A percentile compares a stretch with the other conserved stretches of the same genome.
Evolutionary conservation across 2,888 invertebrate species (phyloP).

Genomic region (Lasius platythorax): DNA sequence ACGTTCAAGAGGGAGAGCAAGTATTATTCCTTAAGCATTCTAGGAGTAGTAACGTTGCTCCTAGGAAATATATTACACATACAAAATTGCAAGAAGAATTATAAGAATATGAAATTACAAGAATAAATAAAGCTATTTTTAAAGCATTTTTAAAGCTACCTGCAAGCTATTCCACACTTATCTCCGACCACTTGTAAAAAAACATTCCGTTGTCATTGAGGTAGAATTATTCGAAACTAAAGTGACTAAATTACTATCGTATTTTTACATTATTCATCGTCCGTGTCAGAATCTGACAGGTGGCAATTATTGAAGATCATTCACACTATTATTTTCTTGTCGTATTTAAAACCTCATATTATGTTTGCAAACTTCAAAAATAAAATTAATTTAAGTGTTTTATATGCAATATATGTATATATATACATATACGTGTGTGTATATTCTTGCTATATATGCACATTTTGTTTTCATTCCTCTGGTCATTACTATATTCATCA

Average conservation of each 20-base stretch:
- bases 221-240: slow-evolving; percentile 16
- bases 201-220: neutral
- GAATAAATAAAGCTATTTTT: neutral
- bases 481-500: slow-evolving; percentile 40
- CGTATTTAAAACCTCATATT: slow-evolving; percentile 12
- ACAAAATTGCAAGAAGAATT: neutral
- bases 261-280: slow-evolving; percentile 30
- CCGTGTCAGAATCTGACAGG: slow-evolving; percentile 6
- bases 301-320: slow-evolving; percentile 2
- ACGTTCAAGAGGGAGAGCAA: neutral
- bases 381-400: slow-evolving; percentile 17
- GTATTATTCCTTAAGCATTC: neutral
- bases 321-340: neutral
- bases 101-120: neutral
- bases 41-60: neutral
- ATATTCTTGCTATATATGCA: neutral
- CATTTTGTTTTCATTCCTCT: neutral
- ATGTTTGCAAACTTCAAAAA: neutral
- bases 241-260: neutral
- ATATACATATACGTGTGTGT: no score
- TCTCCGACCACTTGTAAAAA: neutral
- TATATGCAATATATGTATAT: neutral
- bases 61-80: neutral
- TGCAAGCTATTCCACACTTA: neutral
- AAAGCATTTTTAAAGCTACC: neutral